A percentile compares a stretch with the other conserved stretches of the same genome.
Evolutionary conservation across 2,888 invertebrate species (phyloP).

Genomic region (Vanessa cardui): DNA sequence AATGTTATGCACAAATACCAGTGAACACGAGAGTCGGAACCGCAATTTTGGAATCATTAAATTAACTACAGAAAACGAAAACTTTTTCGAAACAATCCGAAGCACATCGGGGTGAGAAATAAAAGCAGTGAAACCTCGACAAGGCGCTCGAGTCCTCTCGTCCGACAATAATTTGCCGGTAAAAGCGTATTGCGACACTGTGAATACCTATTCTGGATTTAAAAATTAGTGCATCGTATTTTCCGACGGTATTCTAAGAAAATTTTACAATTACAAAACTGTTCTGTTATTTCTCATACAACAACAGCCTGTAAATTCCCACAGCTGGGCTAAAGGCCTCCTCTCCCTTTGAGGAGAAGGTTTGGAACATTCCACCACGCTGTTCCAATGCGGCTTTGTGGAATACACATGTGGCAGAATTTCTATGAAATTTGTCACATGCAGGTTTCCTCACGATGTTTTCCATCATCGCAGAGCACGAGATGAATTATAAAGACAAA

Average conservation of each 20-base stretch:
- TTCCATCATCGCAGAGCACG: too few species aligned
- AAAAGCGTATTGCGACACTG: slow-evolving; percentile 47
- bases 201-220: slow-evolving; percentile 47
- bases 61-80: slow-evolving; percentile 27
- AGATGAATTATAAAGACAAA: too few species aligned
- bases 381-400: too few species aligned
- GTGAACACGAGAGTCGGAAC: slow-evolving; percentile 2
- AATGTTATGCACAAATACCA: neutral
- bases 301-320: too few species aligned
- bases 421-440: too few species aligned
- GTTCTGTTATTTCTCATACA: too few species aligned
- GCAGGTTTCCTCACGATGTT: too few species aligned
- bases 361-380: too few species aligned
- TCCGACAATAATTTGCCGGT: slow-evolving; percentile 56
- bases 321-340: too few species aligned
- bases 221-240: slow-evolving; percentile 20
- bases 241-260: slow-evolving; percentile 5
- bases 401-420: too few species aligned
- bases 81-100: slow-evolving; percentile 47
- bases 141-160: slow-evolving; percentile 46
- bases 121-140: slow-evolving; percentile 54
- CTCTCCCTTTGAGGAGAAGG: too few species aligned
- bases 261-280: slow-evolving; percentile 3
- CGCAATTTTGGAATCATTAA: slow-evolving; percentile 14
- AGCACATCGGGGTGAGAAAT: slow-evolving; percentile 49